These are phyloP conservation scores for Nemopilema nomurai DNA, from an alignment of 30 jellyfish, hydroid and myxozoan species.

Conservation along the genomic window DNA sequence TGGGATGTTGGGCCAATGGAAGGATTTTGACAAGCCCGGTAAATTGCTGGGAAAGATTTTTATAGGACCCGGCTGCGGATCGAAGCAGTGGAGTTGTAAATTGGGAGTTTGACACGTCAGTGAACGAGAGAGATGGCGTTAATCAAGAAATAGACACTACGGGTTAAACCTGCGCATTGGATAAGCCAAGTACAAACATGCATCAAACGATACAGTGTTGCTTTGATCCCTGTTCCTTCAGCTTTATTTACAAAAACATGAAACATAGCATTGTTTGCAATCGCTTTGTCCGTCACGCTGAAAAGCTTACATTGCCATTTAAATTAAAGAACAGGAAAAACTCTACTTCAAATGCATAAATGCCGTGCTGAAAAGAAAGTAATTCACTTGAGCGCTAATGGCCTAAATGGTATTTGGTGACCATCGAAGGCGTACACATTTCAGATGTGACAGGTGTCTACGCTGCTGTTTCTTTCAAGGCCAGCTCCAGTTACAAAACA, in stretches of 20 bases:
- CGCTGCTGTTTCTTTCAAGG: not conserved
- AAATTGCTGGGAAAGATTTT: not conserved
- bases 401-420: not conserved
- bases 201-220: conserved; percentile 21
- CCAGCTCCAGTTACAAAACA: not conserved
- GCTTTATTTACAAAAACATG: conserved; percentile 16
- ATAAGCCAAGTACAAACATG: conserved; percentile 32
- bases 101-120: not conserved
- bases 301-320: not conserved
- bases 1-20: too few species aligned
- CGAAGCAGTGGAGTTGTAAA: not conserved
- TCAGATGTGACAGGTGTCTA: not conserved
- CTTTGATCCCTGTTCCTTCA: conserved; percentile 38
- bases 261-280: not conserved
- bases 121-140: not conserved
- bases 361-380: not conserved
- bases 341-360: not conserved
- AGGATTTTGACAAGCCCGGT: too few species aligned
- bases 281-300: not conserved
- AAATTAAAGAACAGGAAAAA: not conserved
- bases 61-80: not conserved
- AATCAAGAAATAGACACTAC: not conserved
- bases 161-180: not conserved
- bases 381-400: not conserved
- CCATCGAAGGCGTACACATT: not conserved